Conservation (phyloP, 1,140 invertebrate species). For the Eufriesea mexicana region DNA sequence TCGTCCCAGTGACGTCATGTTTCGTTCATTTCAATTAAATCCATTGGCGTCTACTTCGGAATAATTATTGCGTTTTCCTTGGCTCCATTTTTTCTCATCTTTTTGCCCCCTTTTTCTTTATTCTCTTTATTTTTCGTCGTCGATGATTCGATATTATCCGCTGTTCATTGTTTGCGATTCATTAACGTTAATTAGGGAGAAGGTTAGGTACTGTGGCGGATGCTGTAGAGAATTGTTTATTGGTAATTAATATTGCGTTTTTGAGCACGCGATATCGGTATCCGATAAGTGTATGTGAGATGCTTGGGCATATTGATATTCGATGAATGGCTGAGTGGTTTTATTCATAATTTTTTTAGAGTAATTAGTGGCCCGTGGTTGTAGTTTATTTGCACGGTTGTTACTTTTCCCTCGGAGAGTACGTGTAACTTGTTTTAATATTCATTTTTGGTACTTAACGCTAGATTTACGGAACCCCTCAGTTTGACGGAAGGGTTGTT, state of each 20-base stretch:
- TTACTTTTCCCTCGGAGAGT: neutral
- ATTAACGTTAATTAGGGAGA: neutral
- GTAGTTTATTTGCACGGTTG: neutral
- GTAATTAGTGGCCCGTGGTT: neutral
- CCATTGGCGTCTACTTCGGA: neutral
- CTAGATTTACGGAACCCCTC: too few species aligned
- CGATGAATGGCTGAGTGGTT: neutral
- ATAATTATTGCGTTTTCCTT: neutral
- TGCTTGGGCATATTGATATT: neutral
- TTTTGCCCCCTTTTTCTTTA: neutral
- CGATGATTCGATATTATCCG: neutral
- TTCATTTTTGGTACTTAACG: too few species aligned
- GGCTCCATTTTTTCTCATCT: neutral
- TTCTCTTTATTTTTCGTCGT: neutral
- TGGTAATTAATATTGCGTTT: constrained; percentile 7
- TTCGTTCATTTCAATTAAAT: neutral
- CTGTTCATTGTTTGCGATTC: neutral
- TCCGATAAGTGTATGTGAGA: neutral
- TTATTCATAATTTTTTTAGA: neutral
- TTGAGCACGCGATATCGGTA: neutral
- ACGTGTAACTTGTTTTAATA: neutral
- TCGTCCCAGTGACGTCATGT: neutral
- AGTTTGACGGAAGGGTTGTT: too few species aligned
- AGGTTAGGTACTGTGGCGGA: neutral
- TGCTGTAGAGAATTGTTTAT: neutral